Evolutionary conservation across 1,140 invertebrate genomes (phyloP).

Genomic region (Nasonia longicornis): DNA sequence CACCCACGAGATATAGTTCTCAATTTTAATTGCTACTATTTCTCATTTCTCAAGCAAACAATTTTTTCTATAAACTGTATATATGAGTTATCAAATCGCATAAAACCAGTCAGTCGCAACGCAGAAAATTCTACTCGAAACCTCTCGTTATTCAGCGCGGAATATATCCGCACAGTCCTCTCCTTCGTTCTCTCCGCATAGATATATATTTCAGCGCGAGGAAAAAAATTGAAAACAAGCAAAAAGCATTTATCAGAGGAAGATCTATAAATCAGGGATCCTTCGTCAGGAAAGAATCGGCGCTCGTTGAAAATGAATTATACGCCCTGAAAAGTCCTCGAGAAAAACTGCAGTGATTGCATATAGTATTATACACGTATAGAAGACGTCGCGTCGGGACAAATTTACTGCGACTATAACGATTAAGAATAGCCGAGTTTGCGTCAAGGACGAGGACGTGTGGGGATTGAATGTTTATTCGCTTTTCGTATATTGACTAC

Average conservation of each 20-base stretch:
- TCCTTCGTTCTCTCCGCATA: too few species aligned
- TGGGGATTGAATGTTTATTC: neutral
- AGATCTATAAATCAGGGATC: neutral
- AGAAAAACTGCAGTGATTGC: neutral
- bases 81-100: too few species aligned
- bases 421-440: neutral
- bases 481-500: too few species aligned
- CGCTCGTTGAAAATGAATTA: neutral
- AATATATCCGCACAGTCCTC: too few species aligned
- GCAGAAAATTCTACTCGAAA: too few species aligned
- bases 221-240: neutral
- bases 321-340: neutral
- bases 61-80: too few species aligned
- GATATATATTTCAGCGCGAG: too few species aligned
- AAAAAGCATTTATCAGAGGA: neutral
- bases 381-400: neutral
- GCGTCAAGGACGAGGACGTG: neutral
- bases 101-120: too few species aligned
- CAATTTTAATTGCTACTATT: too few species aligned
- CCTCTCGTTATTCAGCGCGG: too few species aligned
- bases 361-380: neutral
- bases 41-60: too few species aligned
- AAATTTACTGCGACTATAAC: neutral
- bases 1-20: too few species aligned
- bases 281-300: neutral